Evolutionary conservation across 2,888 invertebrate genomes (phyloP), one percentile per base, ranked within the genome.

Genomic region (Torymus aiolomorphi): DNA sequence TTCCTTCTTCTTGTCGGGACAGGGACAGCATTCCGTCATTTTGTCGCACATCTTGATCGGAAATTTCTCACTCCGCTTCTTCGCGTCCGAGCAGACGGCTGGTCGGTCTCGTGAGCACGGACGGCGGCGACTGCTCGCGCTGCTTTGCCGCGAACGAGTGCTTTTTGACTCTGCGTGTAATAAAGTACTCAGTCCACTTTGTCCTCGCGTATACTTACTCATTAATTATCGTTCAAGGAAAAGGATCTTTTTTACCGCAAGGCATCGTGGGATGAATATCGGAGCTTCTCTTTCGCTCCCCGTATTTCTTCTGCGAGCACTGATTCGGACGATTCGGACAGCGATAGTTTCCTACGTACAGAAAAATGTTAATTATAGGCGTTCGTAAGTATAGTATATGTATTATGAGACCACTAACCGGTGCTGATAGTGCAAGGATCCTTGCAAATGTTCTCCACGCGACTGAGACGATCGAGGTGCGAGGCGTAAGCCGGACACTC

Each of bases 231-330:
- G 31, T 31, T 31, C 8, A 31, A 31, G 8, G 2, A 31, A 8
- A 31, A 31, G 8, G 4, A 31, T 31, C 8, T 31, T 69, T 20
- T 61, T 61, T 56, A 56, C 73, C 62, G 8, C 31, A 31, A 16
- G 78, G 56, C 1, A 65, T 59, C 1, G 73, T 73, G 1, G 78
- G 78, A 2, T 69, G 74, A 16, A 78, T 62, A 2, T 78, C 78
- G 5, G 56, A 2, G 5, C 57, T n/a, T 12, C 69, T 54, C 13
- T 62, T 67, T 16, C 69, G 67, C 1, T 61, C 78, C 11, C 59
- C 63, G 14, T 3, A 66, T 24, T 61, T 70, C 8, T 24, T 76
- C 10, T 49, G 66, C 0, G 16, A 13, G 3, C 49, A 8, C 42
- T 61, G 54, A 31, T 12, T 42, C 10, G 61, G 2, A 24, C 61